Conservation (phyloP, 2,888 invertebrate genomes). For the Platycheirus rosarum region DNA sequence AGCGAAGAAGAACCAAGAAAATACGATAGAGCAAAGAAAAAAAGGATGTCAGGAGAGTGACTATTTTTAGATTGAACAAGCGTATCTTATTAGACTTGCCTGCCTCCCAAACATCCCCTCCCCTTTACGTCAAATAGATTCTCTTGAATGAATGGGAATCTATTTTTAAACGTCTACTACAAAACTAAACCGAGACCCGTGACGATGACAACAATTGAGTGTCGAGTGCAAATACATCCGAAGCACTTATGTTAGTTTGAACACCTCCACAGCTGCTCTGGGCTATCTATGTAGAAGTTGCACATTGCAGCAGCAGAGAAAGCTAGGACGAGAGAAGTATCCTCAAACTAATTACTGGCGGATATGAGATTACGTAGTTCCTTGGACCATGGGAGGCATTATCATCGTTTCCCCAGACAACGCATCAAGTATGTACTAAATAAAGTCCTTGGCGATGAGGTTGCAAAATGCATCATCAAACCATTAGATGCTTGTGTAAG, state of each 20-base stretch:
- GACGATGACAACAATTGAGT: slow-evolving; percentile 44
- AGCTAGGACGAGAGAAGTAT: slow-evolving; percentile 14
- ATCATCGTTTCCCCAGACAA: neutral
- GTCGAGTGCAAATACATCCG: slow-evolving; percentile 27
- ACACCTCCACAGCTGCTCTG: no score
- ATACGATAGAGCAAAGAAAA: neutral
- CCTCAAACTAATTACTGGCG: slow-evolving; percentile 54
- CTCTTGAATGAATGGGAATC: slow-evolving; percentile 45
- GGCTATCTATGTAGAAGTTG: neutral
- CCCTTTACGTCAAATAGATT: slow-evolving; percentile 32
- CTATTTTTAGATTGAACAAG: slow-evolving; percentile 58
- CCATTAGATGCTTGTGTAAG: slow-evolving; percentile 8
- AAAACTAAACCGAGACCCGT: slow-evolving; percentile 28
- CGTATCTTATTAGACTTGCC: slow-evolving; percentile 12
- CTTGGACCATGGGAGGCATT: slow-evolving; percentile 17
- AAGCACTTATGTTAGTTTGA: slow-evolving; percentile 32
- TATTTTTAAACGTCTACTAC: slow-evolving; percentile 60
- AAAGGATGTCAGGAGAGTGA: slow-evolving; percentile 55
- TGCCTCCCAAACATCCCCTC: neutral
- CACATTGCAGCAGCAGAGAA: neutral
- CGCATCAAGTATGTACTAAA: neutral
- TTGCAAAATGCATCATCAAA: slow-evolving; percentile 11
- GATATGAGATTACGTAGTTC: slow-evolving; percentile 39
- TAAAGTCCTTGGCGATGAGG: slow-evolving; percentile 7
- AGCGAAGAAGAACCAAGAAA: neutral